Base-by-base conservation (phyloP, 2,888 invertebrate species). In the Sesamia inferens region DNA sequence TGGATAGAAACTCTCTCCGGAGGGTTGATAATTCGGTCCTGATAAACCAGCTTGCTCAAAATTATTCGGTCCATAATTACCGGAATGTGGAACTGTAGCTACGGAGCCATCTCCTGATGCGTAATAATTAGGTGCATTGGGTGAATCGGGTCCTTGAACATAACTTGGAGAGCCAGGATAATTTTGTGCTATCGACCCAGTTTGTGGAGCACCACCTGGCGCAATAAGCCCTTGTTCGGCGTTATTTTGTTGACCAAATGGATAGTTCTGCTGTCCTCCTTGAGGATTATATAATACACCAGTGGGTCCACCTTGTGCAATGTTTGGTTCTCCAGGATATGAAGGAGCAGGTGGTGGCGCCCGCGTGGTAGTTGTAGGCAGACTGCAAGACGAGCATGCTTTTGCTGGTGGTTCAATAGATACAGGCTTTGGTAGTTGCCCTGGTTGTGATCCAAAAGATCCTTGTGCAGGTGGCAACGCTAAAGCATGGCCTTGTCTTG, bases 311-410 rank as follows among this genome's bases (percentile, higher is more conserved):
- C 16, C 57, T 24, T 61, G 68, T 19, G 59, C 67, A 58, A n/a
- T 71, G 24, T 58, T 59, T 66, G 55, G 67, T 14, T 70, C 72
- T 42, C 14, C 62, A 14, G n/a, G 19, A 16, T 57, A 64, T 2
- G 54, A 59, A 4, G 55, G 16, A 42, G 62, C 31, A 63, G 83
- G 71, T 22, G 91, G 82, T 69, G 93, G 93, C 69, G 93, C 90
- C 76, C 85, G 85, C 16, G 94, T 94, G 0, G 96, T 94, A 4
- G 96, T 96, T 6, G 96, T 95, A 1, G 97, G 97, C 64, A 97
- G 93, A 78, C 97, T 96, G 87, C 97, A 97, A 78, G 96, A 95
- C 39, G 97, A 97, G 84, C 97, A 97, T 2, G 97, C 96, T 71
- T 93, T 96, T 10, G 88, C 90, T 24, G 95, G 94, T 48, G 95